These are phyloP conservation scores for Cyphomyrus discorhynchus DNA, from an alignment of 2,113 vertebrate species.

Conservation along the genomic window DNA sequence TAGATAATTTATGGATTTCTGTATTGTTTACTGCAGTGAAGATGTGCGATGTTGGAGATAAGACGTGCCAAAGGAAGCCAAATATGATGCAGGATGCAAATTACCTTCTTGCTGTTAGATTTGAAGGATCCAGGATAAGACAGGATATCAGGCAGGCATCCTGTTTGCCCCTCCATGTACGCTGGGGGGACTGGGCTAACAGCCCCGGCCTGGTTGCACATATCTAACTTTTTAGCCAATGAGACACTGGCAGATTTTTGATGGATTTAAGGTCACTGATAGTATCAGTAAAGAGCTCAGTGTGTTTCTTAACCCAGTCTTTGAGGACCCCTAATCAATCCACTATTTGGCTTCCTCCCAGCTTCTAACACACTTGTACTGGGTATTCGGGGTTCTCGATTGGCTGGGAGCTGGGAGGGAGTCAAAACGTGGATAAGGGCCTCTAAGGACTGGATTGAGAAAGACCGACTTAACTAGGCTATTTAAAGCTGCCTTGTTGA, in stretches of 20 bases:
- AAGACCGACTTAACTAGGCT: not conserved
- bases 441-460: not conserved
- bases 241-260: not conserved
- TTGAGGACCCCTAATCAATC: not conserved
- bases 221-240: not conserved
- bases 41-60: not conserved
- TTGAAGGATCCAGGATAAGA: not conserved
- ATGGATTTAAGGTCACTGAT: not conserved
- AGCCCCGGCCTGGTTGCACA: not conserved
- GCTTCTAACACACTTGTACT: not conserved
- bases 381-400: not conserved
- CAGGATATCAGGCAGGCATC: not conserved
- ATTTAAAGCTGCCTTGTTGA: conserved; percentile 16
- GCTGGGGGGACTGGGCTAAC: not conserved
- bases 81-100: not conserved
- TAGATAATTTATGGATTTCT: not conserved
- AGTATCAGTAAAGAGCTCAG: conserved; percentile 4
- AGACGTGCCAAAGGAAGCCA: not conserved
- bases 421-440: not conserved
- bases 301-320: not conserved
- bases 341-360: not conserved
- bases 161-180: not conserved
- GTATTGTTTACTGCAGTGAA: not conserved
- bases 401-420: not conserved
- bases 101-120: not conserved